phyloP scores from a whole-genome alignment of 1,140 invertebrate species.

The Psilanteris sp. region DNA sequence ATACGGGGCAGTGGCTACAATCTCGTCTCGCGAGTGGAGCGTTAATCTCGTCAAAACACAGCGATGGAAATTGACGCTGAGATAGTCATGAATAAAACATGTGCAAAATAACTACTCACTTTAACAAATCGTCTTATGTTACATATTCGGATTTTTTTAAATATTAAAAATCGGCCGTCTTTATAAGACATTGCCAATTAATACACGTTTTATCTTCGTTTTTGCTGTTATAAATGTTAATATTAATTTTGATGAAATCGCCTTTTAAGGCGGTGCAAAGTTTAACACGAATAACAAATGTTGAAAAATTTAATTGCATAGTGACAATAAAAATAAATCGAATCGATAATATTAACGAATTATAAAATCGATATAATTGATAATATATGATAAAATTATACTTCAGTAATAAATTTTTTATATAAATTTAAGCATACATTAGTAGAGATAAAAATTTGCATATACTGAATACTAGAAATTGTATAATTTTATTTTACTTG shows the following conservation, averaged over 20 bases:
- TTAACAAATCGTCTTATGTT: constrained; percentile 24
- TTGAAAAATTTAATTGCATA: no score
- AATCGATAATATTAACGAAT: no score
- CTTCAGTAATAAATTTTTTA: no score
- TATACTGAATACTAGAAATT: no score
- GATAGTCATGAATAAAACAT: constrained; percentile 50
- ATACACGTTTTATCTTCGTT: background rate
- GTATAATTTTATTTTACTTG: no score
- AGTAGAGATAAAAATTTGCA: no score
- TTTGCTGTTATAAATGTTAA: background rate
- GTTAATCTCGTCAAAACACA: constrained; percentile 48
- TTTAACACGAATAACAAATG: no score
- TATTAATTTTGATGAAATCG: background rate
- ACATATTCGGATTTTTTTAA: constrained; percentile 3
- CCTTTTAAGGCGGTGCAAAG: no score
- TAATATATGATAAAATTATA: no score
- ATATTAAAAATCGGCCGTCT: background rate
- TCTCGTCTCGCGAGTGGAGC: constrained; percentile 8
- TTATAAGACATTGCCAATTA: background rate
- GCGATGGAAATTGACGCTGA: constrained; percentile 28
- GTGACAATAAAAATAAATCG: no score
- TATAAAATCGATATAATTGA: no score
- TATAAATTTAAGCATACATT: no score
- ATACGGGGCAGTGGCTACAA: constrained; percentile 13
- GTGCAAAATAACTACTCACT: constrained; percentile 11